Base-by-base conservation (phyloP, 2,113 vertebrate species). In the Hyaena hyaena region DNA sequence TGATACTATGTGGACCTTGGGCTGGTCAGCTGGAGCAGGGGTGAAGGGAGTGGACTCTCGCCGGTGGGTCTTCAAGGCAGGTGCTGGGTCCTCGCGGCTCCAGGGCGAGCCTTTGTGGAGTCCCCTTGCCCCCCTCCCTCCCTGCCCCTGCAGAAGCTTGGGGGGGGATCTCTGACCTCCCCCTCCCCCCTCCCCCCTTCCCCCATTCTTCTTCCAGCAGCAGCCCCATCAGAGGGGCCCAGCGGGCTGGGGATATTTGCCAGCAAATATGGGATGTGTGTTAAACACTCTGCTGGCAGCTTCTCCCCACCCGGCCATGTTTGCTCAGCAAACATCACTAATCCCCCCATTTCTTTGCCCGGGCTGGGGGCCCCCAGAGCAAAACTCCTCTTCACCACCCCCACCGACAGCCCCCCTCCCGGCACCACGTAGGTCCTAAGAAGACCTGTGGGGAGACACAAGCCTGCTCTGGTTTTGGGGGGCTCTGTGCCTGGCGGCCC, bases 251-350 rank as follows among this genome's bases (percentile, higher is more conserved):
- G 96, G 90, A 48, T 98, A 89, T 98, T 98, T 98, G 98, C 98
- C 96, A 66, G 97, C 96, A 98, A 98, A 98, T 93, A 98, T 24
- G 87, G 76, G 73, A 21, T 97, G 97, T 98, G 98, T 98, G 97
- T 97, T 90, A 96, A 98, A 94, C 98, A 92, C 97, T 97, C 92
- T 1, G 77, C 88, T 53, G n/a, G 79, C 87, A 88, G 97, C 97
- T 98, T 50, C 96, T 97, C 96, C 97, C 97, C 96, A 66, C 98
- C 97, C 26, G 14, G 94, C 96, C 17, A 48, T 95, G 77, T 99
- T 99, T 99, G 98, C 98, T 99, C 94, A 98, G 98, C 98, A 99
- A 99, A 99, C 98, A 99, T 15, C 4, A 24, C 97, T 98, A 98
- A 99, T 98, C 98, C 98, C 96, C 95, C 80, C 24, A 84, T 94